Base-by-base conservation (phyloP, 2,888 invertebrate species). In the Limnephilus rhombicus region DNA sequence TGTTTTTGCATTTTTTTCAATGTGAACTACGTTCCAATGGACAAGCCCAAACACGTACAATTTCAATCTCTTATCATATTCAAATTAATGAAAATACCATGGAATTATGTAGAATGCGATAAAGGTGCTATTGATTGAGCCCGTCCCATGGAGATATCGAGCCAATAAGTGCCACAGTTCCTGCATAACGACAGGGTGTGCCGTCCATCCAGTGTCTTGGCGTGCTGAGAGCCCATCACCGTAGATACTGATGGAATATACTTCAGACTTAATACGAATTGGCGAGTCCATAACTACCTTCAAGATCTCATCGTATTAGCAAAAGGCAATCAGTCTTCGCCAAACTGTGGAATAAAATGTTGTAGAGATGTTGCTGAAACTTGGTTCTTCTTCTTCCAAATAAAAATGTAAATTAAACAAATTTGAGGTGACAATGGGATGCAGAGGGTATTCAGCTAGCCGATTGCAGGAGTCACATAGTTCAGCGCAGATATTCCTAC, bases 181-280 rank as follows among this genome's bases (percentile, higher is more conserved):
- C 68, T 68, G 9, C 7, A n/a, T 68, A 68, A 68, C 24, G 68
- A 68, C 68, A n/a, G 68, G 68, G 68, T 24, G 68, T 68, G 68
- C 7, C 68, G 18, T 24, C 68, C 24, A 24, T 68, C 68, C 68
- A 68, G 24, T 68, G 68, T 82, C 82, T 82, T 82, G 82, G 82
- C 82, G 82, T 82, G 82, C 82, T 34, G 82, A 31, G 34, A 82
- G 34, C 82, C 82, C 82, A 82, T 82, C 82, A 82, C 29, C 82
- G 31, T 18, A 82, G 34, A 82, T 31, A 34, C 31, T 31, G 15
- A 82, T 15, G 31, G 15, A 18, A 24, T n/a, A 24, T n/a, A 68
- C 68, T 68, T n/a, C 68, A 68, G 68, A 24, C 68, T 68, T 68
- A 68, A 24, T 68, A 68, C n/a, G n/a, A 68, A 24, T n/a, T 68